Evolutionary conservation across 1,140 invertebrate genomes (phyloP).

Genomic region (Sarcophaga peregrina): DNA sequence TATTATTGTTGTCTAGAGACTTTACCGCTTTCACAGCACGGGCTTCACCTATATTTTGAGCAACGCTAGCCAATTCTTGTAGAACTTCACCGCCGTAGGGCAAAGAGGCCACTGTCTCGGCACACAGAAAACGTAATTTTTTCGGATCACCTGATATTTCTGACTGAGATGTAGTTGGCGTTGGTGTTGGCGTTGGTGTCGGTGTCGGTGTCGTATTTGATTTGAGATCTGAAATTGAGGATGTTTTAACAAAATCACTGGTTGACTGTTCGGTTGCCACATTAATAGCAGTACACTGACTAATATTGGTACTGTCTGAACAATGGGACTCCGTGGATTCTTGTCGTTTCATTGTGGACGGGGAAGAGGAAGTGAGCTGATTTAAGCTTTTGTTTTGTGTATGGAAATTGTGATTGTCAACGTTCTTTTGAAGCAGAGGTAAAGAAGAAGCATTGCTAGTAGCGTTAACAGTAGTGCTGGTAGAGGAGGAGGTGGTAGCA

Average conservation of each 20-base stretch:
- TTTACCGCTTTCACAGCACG: conserved; percentile 41
- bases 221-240: conserved; percentile 47
- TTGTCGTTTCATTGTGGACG: conserved; percentile 51
- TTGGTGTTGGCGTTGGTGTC: neutral
- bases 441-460: neutral
- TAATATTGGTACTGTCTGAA: conserved; percentile 69
- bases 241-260: conserved; percentile 45
- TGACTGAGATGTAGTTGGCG: neutral
- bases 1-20: conserved; percentile 45
- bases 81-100: conserved; percentile 75
- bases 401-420: conserved; percentile 25
- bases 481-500: conserved; percentile 23
- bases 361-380: neutral
- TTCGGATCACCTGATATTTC: conserved; percentile 48
- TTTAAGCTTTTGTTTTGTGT: conserved; percentile 31
- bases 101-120: conserved; percentile 73
- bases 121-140: conserved; percentile 69
- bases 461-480: conserved; percentile 24
- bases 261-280: conserved; percentile 59
- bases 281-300: conserved; percentile 70
- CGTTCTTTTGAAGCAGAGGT: conserved; percentile 16
- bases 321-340: conserved; percentile 65
- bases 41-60: conserved; percentile 68
- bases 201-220: conserved; percentile 11
- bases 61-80: conserved; percentile 74